phyloP scores from a whole-genome alignment of 2,888 invertebrate genomes.

The Oegoconia quadripuncta region DNA sequence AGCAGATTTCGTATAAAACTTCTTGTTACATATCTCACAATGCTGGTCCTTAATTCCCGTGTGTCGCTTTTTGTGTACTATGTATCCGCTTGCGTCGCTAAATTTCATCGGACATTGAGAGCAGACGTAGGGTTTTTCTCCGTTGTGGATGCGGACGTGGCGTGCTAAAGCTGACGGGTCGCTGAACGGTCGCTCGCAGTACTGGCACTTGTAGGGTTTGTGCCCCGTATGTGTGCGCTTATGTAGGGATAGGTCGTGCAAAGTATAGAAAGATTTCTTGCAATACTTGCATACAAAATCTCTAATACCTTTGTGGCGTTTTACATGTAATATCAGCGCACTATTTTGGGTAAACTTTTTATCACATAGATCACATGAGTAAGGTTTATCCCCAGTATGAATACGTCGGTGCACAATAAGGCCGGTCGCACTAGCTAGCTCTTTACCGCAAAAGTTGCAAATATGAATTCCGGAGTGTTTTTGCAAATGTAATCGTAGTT shows the following conservation, averaged over 20 bases:
- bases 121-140: conserved; percentile 32
- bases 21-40: conserved; percentile 27
- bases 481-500: no score
- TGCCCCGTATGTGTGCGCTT: conserved; percentile 26
- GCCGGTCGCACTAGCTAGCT: background rate
- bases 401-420: conserved; percentile 10
- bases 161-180: conserved; percentile 29
- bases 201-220: conserved; percentile 28
- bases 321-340: background rate
- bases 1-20: conserved; percentile 14
- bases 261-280: conserved; percentile 23
- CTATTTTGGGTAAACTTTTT: conserved; percentile 5
- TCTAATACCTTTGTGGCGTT: conserved; percentile 9
- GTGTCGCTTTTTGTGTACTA: conserved; percentile 27
- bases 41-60: conserved; percentile 8
- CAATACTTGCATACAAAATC: conserved; percentile 27
- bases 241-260: conserved; percentile 18
- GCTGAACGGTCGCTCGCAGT: conserved; percentile 31
- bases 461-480: no score
- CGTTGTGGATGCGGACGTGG: conserved; percentile 34
- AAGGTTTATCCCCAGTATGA: conserved; percentile 25
- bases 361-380: background rate
- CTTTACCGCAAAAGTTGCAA: conserved; percentile 5
- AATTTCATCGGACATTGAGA: conserved; percentile 28
- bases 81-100: conserved; percentile 28